Conservation (phyloP, 2,113 vertebrate species). For the Saccopteryx bilineata region DNA sequence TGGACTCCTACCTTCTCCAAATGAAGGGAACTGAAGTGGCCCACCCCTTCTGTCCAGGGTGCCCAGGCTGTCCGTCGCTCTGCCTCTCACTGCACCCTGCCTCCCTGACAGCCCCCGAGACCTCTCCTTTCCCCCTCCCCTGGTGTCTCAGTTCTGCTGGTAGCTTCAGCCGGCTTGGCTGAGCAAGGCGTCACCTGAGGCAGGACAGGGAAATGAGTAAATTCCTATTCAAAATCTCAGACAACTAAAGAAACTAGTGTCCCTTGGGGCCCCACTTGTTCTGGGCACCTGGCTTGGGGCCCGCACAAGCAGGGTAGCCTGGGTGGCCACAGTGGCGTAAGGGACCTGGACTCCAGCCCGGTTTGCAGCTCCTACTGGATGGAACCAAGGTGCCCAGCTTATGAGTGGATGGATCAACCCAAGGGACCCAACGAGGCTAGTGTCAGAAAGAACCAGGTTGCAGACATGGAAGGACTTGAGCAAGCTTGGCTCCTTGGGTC, state of each 20-base stretch:
- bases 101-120: neutral
- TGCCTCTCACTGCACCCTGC: neutral
- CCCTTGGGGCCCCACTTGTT: neutral
- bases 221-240: neutral
- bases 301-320: neutral
- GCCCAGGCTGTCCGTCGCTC: neutral
- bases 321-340: neutral
- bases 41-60: neutral
- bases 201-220: neutral
- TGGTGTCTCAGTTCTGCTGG: neutral
- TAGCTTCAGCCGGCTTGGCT: neutral
- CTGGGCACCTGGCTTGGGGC: neutral
- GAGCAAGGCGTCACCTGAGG: neutral
- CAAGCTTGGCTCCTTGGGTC: neutral
- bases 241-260: neutral
- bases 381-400: neutral
- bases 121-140: too few relatives aligned
- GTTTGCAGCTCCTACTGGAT: neutral
- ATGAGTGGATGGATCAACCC: neutral
- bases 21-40: neutral
- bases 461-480: neutral
- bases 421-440: neutral
- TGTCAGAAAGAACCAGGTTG: neutral
- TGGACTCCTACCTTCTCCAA: neutral
- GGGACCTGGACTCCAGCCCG: neutral